These are phyloP conservation scores for Coronaproctus castanopsis DNA, from an alignment of 2,888 invertebrate genomes.

Conservation along the genomic window DNA sequence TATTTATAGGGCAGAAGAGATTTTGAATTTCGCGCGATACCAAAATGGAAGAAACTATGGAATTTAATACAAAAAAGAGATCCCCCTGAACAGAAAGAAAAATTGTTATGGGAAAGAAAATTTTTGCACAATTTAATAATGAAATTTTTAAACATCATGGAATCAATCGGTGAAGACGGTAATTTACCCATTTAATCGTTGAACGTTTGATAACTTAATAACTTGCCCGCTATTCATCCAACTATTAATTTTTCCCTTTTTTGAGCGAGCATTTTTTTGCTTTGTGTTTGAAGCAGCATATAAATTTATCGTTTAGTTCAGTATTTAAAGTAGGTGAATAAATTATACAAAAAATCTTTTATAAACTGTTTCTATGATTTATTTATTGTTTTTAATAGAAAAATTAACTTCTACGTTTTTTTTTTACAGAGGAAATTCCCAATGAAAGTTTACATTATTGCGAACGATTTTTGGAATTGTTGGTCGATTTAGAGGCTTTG, in stretches of 20 bases:
- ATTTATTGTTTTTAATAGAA: too few relatives aligned
- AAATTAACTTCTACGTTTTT: too few relatives aligned
- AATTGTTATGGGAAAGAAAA: conserved; percentile 61
- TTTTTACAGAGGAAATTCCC: conserved; percentile 26
- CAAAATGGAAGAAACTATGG: conserved; percentile 86
- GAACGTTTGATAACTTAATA: too few relatives aligned
- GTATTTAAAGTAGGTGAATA: too few relatives aligned
- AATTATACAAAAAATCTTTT: too few relatives aligned
- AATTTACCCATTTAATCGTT: conserved; percentile 23
- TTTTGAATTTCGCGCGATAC: conserved; percentile 61
- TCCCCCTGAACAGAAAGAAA: conserved; percentile 40
- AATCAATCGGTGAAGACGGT: conserved; percentile 45
- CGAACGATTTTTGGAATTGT: conserved; percentile 83
- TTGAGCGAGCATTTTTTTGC: too few relatives aligned
- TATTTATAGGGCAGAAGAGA: conserved; percentile 46
- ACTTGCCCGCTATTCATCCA: too few relatives aligned
- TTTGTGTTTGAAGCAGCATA: too few relatives aligned
- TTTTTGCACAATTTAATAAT: conserved; percentile 71
- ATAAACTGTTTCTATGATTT: too few relatives aligned
- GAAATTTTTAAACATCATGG: conserved; percentile 65
- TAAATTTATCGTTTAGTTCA: too few relatives aligned
- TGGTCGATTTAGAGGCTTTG: conserved; percentile 88
- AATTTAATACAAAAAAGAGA: conserved; percentile 71
- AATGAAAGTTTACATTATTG: conserved; percentile 51
- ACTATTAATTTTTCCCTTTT: too few relatives aligned